Percentiles rank a stretch among this genome's conserved stretches.
These are phyloP conservation scores for Protomyctophum bolini DNA, from an alignment of 2,113 vertebrate genomes.

Conservation along the genomic window DNA sequence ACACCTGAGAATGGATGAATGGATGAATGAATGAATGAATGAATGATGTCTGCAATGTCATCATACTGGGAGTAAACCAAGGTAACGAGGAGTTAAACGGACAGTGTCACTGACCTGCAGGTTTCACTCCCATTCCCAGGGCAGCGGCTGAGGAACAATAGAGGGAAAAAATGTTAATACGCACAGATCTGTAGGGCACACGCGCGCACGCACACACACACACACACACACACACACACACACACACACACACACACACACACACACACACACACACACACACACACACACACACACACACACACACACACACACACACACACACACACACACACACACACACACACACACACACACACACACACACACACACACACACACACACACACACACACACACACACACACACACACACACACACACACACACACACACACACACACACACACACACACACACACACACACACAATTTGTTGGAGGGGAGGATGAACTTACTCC, in stretches of 20 bases:
- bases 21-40: background rate
- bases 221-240: background rate
- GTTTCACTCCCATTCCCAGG: conserved; percentile 51
- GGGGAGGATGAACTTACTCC: conserved; percentile 44
- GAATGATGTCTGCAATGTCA: background rate
- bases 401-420: background rate
- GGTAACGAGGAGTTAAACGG: background rate
- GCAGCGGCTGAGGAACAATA: conserved; percentile 41
- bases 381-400: background rate
- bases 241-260: background rate
- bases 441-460: conserved; percentile 14
- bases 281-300: conserved; percentile 1
- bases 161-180: background rate
- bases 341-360: background rate
- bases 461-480: background rate
- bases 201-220: background rate
- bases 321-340: background rate
- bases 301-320: background rate
- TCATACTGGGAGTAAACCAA: background rate
- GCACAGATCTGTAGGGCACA: background rate
- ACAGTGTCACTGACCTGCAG: conserved; percentile 56
- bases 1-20: conserved; percentile 27
- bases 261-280: background rate
- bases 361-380: background rate
- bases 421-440: background rate